Evolutionary conservation across 2,888 invertebrate species (phyloP), one percentile per base, ranked within the genome.

Genomic region (Frankliniella fusca): DNA sequence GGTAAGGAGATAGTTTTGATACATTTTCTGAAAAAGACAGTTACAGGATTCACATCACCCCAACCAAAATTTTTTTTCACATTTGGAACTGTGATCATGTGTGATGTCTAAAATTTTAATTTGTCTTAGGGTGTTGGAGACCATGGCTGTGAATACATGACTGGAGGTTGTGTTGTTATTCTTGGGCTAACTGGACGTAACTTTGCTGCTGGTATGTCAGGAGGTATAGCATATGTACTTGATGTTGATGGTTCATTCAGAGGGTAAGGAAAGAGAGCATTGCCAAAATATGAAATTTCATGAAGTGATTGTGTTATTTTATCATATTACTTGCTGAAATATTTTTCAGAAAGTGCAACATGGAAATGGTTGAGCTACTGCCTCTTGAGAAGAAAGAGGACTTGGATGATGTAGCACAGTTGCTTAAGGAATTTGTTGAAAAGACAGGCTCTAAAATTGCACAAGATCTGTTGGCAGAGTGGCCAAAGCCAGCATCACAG

Each of bases 131-230:
- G 98, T 82, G 98, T 97, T 83, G 99, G 99, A 76, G 99, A 99
- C 90, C 99, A 99, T 89, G 99, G 98, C 83, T 99, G 99, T 90
- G 99, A 99, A 90, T 99, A 99, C 89, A 99, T 99, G 99, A 99
- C 99, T 81, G 98, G 97, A 20, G 98, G 98, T 83, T 90, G 92
- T 83, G 95, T 95, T 84, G 91, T 99, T 81, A 94, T 99, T 86
- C 92, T 99, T 23, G 98, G 98, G 0, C 91, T 96, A 83, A 98
- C 98, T 11, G 99, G 99, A 0, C 90, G 99, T 84, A 99, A 99
- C 90, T 99, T 99, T 90, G 99, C 98, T 12, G 99, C 99, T 80
- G 99, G 99, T 85, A 99, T 99, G 99, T 98, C 98, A 83, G 97
- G 97, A 80, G 90, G 90, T 81, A 94, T 99, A 85, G 99, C 99